These are phyloP conservation scores for Orgyia antiqua DNA, from an alignment of 2,888 invertebrate species.

Conservation along the genomic window DNA sequence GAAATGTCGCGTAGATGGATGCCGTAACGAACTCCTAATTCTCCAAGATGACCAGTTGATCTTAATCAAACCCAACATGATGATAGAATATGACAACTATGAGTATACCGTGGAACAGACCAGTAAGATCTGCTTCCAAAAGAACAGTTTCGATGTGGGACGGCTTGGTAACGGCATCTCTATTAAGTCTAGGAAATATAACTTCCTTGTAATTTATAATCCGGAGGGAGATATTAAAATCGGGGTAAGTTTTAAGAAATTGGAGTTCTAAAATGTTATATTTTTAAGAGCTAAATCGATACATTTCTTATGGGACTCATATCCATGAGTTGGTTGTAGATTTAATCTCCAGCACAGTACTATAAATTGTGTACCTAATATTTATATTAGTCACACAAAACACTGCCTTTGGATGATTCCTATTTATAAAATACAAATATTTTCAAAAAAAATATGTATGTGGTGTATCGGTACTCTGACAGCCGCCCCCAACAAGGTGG, in stretches of 20 bases:
- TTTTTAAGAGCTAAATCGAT: neutral
- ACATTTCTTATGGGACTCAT: neutral
- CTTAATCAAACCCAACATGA: conserved; percentile 80
- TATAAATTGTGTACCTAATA: too few species aligned
- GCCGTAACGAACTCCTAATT: conserved; percentile 81
- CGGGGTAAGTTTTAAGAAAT: conserved; percentile 74
- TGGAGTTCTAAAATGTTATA: neutral
- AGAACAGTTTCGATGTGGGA: conserved; percentile 81
- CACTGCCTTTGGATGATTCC: too few species aligned
- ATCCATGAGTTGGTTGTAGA: neutral
- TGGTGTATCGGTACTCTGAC: too few species aligned
- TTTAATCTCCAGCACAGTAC: neutral
- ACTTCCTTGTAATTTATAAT: conserved; percentile 86
- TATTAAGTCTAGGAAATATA: conserved; percentile 83
- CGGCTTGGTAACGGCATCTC: conserved; percentile 83
- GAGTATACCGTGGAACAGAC: conserved; percentile 79
- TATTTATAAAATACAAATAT: too few species aligned
- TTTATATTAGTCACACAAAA: too few species aligned
- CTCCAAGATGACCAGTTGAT: conserved; percentile 78
- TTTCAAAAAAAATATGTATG: too few species aligned
- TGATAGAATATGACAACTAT: conserved; percentile 83
- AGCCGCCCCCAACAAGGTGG: too few species aligned
- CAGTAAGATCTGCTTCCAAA: conserved; percentile 79
- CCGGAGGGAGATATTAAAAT: conserved; percentile 83
- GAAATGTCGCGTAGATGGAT: conserved; percentile 79